Evolutionary conservation across 2,113 vertebrate genomes (phyloP), one percentile per base, ranked within the genome.

Genomic region (Anolis carolinensis): DNA sequence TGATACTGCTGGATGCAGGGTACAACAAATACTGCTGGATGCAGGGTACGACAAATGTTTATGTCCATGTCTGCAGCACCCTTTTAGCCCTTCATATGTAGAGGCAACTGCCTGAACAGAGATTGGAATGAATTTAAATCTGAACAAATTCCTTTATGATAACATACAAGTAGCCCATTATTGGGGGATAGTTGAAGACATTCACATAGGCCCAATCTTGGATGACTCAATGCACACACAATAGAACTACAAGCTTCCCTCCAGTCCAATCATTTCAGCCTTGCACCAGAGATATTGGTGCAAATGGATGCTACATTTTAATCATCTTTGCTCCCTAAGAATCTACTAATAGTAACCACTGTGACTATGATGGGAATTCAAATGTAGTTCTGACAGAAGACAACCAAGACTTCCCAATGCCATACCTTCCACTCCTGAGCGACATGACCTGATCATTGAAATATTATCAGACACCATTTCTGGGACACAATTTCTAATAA

Each of bases 111-210:
- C 65, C 25, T 10, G 3, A 59, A 59, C 13, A 59, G 18, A 59
- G 55, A 4, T 59, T 59, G 55, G 89, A 90, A 92, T 74, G 76
- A 93, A 86, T 34, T 81, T 48, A 55, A 86, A 81, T 78, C 82
- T 90, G 20, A 8, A 81, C 44, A 93, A 91, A 44, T 44, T 87
- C 76, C 50, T 70, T 80, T 71, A 30, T 86, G 1, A 68, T 62
- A 44, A 32, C 83, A 67, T 80, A 87, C 0, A 2, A 89, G 86
- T 80, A 87, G 79, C 71, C 36, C 87, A 14, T 82, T 1, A 0
- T 74, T 63, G n/a, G 0, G 23, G 80, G 88, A 34, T 90, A 72
- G 20, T 2, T 2, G 25, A 27, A 2, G 65, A 55, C 52, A 55
- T 59, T 16, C 55, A 59, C 55, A 59, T 16, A 59, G 14, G 14